Evolutionary conservation across 1,140 invertebrate genomes (phyloP).

Genomic region (Ceratoteleas bidentatus): DNA sequence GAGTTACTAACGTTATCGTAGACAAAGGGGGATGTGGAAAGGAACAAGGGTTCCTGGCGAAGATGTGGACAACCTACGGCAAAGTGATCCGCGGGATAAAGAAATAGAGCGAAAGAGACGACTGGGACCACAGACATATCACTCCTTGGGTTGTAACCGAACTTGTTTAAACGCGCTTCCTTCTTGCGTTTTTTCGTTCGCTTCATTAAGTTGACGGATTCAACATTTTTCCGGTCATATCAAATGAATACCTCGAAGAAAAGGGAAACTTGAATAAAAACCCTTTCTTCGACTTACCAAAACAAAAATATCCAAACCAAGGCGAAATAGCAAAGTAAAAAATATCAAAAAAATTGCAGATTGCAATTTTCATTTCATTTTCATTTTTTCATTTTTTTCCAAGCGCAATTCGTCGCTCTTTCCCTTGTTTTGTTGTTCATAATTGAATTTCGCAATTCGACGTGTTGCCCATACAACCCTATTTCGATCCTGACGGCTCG

Average conservation of each 20-base stretch:
- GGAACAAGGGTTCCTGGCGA: constrained; percentile 58
- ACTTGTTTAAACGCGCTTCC: constrained; percentile 27
- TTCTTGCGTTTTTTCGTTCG: constrained; percentile 28
- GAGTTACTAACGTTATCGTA: constrained; percentile 64
- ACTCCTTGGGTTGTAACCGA: constrained; percentile 46
- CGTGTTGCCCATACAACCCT: background rate
- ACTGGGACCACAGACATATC: constrained; percentile 51
- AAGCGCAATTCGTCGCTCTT: too few species aligned
- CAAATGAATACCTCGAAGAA: too few species aligned
- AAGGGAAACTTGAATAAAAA: background rate
- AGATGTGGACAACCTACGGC: constrained; percentile 57
- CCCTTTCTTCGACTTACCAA: background rate
- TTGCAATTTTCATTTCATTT: too few species aligned
- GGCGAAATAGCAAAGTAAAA: too few species aligned
- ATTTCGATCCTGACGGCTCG: background rate
- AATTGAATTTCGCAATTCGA: background rate
- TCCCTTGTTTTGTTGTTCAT: too few species aligned
- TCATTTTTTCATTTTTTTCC: too few species aligned
- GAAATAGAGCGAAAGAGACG: constrained; percentile 55
- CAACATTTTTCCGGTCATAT: background rate
- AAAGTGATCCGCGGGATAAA: constrained; percentile 52
- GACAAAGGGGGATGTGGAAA: constrained; percentile 61
- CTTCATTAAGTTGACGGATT: constrained; percentile 18
- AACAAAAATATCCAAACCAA: too few species aligned
- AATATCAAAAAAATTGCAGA: too few species aligned